Evolutionary conservation across 2,113 vertebrate species (phyloP), one percentile per base, ranked within the genome.

Genomic region (Zosterops japonicus): DNA sequence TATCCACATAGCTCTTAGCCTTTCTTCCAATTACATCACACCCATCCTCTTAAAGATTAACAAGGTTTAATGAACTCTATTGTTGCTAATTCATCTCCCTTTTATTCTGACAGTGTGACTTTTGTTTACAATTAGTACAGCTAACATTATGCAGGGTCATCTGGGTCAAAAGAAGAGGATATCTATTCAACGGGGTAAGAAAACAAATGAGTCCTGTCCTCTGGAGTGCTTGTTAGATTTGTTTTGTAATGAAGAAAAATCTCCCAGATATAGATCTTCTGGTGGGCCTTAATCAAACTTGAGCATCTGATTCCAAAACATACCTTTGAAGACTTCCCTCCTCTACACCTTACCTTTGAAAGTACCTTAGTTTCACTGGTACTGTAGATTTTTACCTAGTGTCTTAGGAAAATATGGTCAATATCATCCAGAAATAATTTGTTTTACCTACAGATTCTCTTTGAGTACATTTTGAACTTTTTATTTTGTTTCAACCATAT

Each of bases 51-150:
- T 63, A 88, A 92, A 86, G 92, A 93, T 95, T 95, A 96, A 93
- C 57, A 63, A 92, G 89, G 16, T 77, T 96, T 94, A 92, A 87
- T 89, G 75, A 96, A 64, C 90, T 55, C 72, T 83, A 28, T 64
- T 59, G 39, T 83, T 95, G 83, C 55, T 83, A 90, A 95, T 95
- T 90, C 69, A 67, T 95, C 78, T 91, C 77, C 85, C 92, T 94
- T 95, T 91, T 95, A 77, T 90, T 97, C 93, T 95, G 94, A 97
- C 93, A 97, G 55, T 78, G 69, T 75, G 85, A 91, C 91, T 97
- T 96, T 90, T 96, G 80, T 96, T 96, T 96, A 95, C 78, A 89
- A 90, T 90, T 96, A 97, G 57, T 82, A 83, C 56, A 77, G 67
- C 52, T 81, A 95, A 94, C 24, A 9, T 81, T 71, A 70, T 61